A percentile compares a stretch with the other conserved stretches of the same genome.
Conservation (phyloP, 2,888 invertebrate species). For the Caenorhabditis wallacei region DNA sequence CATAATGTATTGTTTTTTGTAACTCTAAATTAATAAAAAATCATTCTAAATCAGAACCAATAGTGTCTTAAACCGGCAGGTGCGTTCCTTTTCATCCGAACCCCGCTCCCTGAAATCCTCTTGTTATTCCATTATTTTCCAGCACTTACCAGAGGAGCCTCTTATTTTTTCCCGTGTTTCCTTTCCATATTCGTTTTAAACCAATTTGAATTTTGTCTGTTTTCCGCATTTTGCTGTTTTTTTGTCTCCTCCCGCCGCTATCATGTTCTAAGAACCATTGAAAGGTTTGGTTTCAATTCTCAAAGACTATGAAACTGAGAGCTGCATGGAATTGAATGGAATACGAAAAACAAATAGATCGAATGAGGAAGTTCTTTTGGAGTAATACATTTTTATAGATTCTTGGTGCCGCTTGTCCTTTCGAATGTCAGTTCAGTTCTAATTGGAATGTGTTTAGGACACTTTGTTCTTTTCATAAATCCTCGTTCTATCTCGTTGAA, state of each 20-base stretch:
- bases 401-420: conserved; percentile 12
- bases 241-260: not conserved
- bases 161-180: conserved; percentile 5
- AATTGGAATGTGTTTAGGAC: too few relatives aligned
- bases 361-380: conserved; percentile 12
- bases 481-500: too few relatives aligned
- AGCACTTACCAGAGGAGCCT: conserved; percentile 4
- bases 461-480: too few relatives aligned
- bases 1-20: not conserved
- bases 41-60: not conserved
- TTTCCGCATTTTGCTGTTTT: conserved; percentile 9
- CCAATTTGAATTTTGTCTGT: conserved; percentile 24
- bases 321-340: not conserved
- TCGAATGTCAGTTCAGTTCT: not conserved
- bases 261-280: conserved; percentile 6
- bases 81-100: conserved; percentile 19
- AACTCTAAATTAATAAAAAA: too few relatives aligned
- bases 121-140: conserved; percentile 36
- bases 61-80: not conserved
- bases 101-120: not conserved
- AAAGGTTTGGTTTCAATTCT: conserved; percentile 18
- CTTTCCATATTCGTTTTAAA: conserved; percentile 13
- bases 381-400: conserved; percentile 12
- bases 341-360: conserved; percentile 18
- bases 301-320: conserved; percentile 1